Evolutionary conservation across 1,140 invertebrate species (phyloP).

Genomic region (Drosophila santomea): DNA sequence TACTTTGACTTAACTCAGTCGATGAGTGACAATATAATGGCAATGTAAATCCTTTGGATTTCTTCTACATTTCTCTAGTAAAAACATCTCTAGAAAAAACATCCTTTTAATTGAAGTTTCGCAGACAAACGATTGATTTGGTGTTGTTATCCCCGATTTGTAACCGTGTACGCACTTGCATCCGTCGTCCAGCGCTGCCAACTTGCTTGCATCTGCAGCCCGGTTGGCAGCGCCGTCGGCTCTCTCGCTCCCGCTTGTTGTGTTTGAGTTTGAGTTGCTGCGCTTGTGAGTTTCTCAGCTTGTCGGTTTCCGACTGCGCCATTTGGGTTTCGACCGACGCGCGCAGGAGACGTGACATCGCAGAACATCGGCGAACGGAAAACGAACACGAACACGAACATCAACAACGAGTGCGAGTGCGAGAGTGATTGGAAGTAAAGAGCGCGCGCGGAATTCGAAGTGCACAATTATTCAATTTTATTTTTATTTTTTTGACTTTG

Average conservation of each 20-base stretch:
- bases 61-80: too few species aligned
- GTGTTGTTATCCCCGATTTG: background rate
- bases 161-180: conserved; percentile 17
- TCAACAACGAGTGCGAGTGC: conserved; percentile 18
- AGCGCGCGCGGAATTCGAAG: conserved; percentile 45
- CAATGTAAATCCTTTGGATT: too few species aligned
- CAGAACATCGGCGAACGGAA: conserved; percentile 11
- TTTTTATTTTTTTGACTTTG: conserved; percentile 43
- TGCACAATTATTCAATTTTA: conserved; percentile 43
- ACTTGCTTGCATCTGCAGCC: conserved; percentile 9
- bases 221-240: conserved; percentile 27
- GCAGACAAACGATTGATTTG: too few species aligned
- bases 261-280: background rate
- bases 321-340: conserved; percentile 66
- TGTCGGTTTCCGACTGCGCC: conserved; percentile 3
- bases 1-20: too few species aligned
- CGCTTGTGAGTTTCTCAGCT: background rate
- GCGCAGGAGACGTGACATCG: conserved; percentile 52
- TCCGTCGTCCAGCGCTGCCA: background rate
- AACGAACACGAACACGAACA: conserved; percentile 20
- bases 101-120: too few species aligned
- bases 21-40: too few species aligned
- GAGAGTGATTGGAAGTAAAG: conserved; percentile 30
- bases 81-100: too few species aligned
- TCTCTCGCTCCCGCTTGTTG: conserved; percentile 30